Evolutionary conservation across 2,888 invertebrate species (phyloP).

Genomic region (Drosophila sordidapex): DNA sequence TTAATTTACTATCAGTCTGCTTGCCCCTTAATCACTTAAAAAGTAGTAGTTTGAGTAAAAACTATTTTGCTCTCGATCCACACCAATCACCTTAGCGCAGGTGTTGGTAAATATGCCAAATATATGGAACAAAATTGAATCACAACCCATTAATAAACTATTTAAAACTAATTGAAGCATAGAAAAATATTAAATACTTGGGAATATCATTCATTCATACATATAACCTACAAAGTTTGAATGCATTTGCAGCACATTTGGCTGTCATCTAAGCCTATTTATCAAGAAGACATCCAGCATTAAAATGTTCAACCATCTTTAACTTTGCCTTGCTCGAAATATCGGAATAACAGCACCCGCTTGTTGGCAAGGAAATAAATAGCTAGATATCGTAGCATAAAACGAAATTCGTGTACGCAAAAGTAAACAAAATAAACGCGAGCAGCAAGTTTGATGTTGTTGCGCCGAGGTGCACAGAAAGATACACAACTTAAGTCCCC

Average conservation of each 20-base stretch:
- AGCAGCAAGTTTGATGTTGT: slow-evolving; percentile 34
- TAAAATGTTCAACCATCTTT: neutral
- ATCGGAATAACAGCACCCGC: slow-evolving; percentile 10
- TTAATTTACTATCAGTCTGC: neutral
- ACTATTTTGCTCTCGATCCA: neutral
- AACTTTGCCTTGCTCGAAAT: neutral
- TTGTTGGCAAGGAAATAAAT: slow-evolving; percentile 61
- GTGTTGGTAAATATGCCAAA: neutral
- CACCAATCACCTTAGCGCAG: neutral
- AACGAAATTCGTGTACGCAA: slow-evolving; percentile 38
- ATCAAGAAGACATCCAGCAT: slow-evolving; percentile 6
- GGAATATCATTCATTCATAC: neutral
- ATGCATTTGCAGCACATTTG: slow-evolving; percentile 15
- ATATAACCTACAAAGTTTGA: neutral
- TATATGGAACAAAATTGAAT: neutral
- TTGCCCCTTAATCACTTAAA: accelerated
- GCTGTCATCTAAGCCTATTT: slow-evolving; percentile 28
- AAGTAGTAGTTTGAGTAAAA: neutral
- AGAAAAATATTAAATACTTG: neutral
- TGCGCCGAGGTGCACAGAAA: slow-evolving; percentile 33
- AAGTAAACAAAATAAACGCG: slow-evolving; percentile 50
- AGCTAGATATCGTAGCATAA: slow-evolving; percentile 33
- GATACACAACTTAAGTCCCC: slow-evolving; percentile 55
- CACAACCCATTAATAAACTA: neutral
- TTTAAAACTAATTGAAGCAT: neutral